Evolutionary conservation across 2,888 invertebrate genomes (phyloP).

Genomic region (Napeogenes sylphis): DNA sequence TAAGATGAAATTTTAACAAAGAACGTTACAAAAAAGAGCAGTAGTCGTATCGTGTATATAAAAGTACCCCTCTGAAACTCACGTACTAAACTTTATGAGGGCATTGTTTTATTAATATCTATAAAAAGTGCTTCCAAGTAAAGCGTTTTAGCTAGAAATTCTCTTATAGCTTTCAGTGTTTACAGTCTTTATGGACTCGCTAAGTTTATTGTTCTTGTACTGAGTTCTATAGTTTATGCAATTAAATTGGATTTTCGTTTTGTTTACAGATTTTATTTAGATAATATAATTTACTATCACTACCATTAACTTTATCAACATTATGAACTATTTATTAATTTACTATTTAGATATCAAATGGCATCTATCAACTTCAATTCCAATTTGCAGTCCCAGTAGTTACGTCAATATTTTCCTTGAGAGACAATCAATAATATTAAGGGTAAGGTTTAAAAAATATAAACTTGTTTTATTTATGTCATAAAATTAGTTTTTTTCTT

Average conservation of each 20-base stretch:
- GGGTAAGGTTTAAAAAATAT: no score
- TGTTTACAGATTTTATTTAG: conserved; percentile 10
- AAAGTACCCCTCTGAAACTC: conserved; percentile 37
- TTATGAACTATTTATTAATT: no score
- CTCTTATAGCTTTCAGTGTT: conserved; percentile 54
- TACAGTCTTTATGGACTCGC: conserved; percentile 56
- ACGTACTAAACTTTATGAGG: conserved; percentile 60
- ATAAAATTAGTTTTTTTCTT: conserved; percentile 31
- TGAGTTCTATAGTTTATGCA: conserved; percentile 24
- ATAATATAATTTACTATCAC: neutral
- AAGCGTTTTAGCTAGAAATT: conserved; percentile 52
- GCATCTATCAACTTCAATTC: neutral
- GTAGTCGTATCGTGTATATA: conserved; percentile 38
- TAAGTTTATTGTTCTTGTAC: conserved; percentile 51
- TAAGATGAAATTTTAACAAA: no score
- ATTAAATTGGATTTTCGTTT: conserved; percentile 21
- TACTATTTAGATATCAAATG: no score
- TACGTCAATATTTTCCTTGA: no score
- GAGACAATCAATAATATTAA: no score
- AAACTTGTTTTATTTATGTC: neutral
- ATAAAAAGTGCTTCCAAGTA: conserved; percentile 68
- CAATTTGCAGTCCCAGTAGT: neutral
- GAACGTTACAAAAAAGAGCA: neutral
- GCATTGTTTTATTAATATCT: conserved; percentile 76
- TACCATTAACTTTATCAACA: no score